Base-by-base conservation (phyloP, 1,140 invertebrate genomes). In the Drosophila arizonae region DNA sequence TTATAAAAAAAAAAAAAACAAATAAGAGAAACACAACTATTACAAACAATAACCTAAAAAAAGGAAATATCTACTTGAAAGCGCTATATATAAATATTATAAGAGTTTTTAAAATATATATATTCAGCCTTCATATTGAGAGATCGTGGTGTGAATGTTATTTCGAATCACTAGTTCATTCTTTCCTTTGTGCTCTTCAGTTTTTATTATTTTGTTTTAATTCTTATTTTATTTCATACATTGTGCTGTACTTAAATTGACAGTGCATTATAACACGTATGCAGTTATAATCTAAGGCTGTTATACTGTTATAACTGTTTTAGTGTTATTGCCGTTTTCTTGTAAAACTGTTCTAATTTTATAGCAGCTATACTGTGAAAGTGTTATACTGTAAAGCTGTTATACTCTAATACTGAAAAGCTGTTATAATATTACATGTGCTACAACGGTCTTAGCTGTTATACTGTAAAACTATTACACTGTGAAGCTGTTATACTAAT, bases 71-170 rank as follows among this genome's bases (percentile, higher is more conserved):
- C 57, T 36, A 57, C 58, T 50, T 36, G 36, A 45, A n/a, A 56
- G 41, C 51, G 30, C 39, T 55, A 43, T 43, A 66, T 51, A 26
- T 68, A 58, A 56, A 41, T 71, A 52, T 52, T 57, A 52, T 36
- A 45, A 66, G 51, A 39, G 15, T 51, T 51, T 33, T 6, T 33
- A 15, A 17, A 6, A 24, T 6, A 17, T 46, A 15, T 52, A 46
- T 51, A 30, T 43, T 41, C 45, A 68, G 64, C 56, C 26, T 56
- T 24, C 41, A 41, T 11, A 33, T 10, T 10, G 21, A 36, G 17
- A 54, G 54, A 13, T 60, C 15, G 28, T 21, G 17, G 28, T 48
- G 15, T 60, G 28, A 48, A 60, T 17, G 43, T 21, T 11, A 1
- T 15, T 45, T 45, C 17, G 28, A 68, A 36, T 17, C 13, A 30